phyloP scores from a whole-genome alignment of 2,797 vertebrate genomes.

The Euphonia xanthogaster region DNA sequence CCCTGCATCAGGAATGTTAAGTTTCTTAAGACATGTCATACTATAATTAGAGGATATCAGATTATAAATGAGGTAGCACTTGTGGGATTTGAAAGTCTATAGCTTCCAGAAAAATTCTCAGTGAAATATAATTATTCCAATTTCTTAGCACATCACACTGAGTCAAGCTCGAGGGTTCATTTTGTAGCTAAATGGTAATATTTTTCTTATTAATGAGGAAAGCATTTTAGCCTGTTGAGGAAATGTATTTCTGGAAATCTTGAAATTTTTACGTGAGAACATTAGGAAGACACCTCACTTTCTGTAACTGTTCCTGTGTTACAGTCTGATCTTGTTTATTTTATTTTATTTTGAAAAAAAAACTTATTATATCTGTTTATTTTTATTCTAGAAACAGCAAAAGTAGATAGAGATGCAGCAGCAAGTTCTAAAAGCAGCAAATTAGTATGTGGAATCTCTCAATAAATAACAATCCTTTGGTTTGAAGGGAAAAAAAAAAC shows the following conservation, averaged over 20 bases:
- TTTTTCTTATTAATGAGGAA: slow-evolving; percentile 41
- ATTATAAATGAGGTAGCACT: not conserved
- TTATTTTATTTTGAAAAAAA: not conserved
- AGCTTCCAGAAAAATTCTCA: slow-evolving; percentile 29
- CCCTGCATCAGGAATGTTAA: not conserved
- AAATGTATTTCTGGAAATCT: not conserved
- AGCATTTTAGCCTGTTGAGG: not conserved
- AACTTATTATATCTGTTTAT: not conserved
- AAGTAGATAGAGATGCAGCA: not conserved
- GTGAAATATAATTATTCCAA: slow-evolving; percentile 7
- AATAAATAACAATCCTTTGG: not conserved
- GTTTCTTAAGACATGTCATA: not conserved
- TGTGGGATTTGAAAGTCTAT: not conserved
- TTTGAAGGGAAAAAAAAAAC: rapidly evolving
- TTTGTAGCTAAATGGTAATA: not conserved
- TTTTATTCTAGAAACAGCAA: not conserved
- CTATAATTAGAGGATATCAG: slow-evolving; percentile 6
- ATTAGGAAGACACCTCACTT: not conserved
- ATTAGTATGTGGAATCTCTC: not conserved
- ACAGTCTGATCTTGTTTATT: not conserved
- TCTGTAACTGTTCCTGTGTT: not conserved
- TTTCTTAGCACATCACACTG: slow-evolving; percentile 4
- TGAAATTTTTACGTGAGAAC: not conserved
- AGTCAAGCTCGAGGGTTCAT: not conserved
- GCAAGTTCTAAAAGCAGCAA: not conserved